Conservation (phyloP, 2,888 invertebrate genomes). For the Onchidella celtica region DNA sequence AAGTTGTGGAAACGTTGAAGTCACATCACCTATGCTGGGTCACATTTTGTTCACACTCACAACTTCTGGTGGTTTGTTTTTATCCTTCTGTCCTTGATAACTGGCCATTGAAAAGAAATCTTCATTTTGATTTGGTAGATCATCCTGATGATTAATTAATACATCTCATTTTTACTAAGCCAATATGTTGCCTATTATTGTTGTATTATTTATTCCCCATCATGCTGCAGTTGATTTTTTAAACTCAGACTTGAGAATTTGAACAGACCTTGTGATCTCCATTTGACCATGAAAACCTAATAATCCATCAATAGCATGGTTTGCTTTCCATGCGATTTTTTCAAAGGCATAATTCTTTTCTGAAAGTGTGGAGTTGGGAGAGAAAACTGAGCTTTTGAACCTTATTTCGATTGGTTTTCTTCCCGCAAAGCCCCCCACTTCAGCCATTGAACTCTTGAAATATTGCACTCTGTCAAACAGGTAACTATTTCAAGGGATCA, state of each 20-base stretch:
- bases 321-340: background rate
- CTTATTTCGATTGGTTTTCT: slow-evolving; percentile 43
- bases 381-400: slow-evolving; percentile 47
- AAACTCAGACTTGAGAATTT: no score
- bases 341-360: background rate
- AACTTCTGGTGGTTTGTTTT: no score
- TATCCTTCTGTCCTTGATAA: no score
- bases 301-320: no score
- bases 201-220: no score
- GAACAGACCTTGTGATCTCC: background rate
- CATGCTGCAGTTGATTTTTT: no score
- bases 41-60: background rate
- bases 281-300: background rate
- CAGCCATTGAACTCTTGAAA: background rate
- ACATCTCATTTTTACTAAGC: no score
- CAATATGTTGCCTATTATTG: no score
- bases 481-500: background rate
- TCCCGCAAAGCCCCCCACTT: slow-evolving; percentile 20
- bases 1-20: background rate
- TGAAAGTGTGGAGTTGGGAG: slow-evolving; percentile 33
- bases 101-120: background rate
- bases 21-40: background rate
- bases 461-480: background rate
- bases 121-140: no score
- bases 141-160: no score